Base-by-base conservation (phyloP, 1,140 invertebrate genomes). In the Arion vulgaris region DNA sequence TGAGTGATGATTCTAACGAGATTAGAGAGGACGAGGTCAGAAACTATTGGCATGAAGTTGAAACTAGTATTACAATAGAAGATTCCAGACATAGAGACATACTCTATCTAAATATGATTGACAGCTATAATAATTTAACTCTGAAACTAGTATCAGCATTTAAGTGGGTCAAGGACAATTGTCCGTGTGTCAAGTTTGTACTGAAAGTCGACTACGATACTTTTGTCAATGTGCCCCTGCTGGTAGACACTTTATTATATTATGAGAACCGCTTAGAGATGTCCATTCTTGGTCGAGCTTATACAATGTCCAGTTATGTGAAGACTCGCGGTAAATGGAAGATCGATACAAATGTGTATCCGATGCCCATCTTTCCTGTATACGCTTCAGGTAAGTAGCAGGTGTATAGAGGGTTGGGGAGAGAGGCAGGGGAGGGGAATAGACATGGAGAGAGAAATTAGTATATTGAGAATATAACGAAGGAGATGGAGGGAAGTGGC, bases 181-280 rank as follows among this genome's bases (percentile, higher is more conserved):
- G 96, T 90, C 91, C 93, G 34, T 1, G 71, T 19, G 17, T 69
- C 0, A 92, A 94, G 79, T 96, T 94, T 87, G 93, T 97, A 19
- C 93, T 98, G 19, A 98, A 98, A 94, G 95, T 96, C 90, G 97
- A 98, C 90, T 96, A 97, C 91, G 97, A 98, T 89, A 96, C 95
- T 80, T 95, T 96, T 68, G 94, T 96, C n/a, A 95, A 97, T 92
- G 87, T 97, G 15, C 94, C 95, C 1, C 69, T 77, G 45, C 80
- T 90, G 0, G 15, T 83, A 36, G 75, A 82, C 36, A 41, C 74
- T 17, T 32, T 87, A 23, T 45, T 57, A 23, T 72, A 75, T 57
- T 32, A 71, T 39, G 19, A 39, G 19, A 23, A 57, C 9, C 32
- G 38, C 36, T 15, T 66, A 4, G 0, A 26, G 23, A 7, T 71